Evolutionary conservation across 2,113 vertebrate species (phyloP), one percentile per base, ranked within the genome.

Genomic region (Pachyramphus minor): DNA sequence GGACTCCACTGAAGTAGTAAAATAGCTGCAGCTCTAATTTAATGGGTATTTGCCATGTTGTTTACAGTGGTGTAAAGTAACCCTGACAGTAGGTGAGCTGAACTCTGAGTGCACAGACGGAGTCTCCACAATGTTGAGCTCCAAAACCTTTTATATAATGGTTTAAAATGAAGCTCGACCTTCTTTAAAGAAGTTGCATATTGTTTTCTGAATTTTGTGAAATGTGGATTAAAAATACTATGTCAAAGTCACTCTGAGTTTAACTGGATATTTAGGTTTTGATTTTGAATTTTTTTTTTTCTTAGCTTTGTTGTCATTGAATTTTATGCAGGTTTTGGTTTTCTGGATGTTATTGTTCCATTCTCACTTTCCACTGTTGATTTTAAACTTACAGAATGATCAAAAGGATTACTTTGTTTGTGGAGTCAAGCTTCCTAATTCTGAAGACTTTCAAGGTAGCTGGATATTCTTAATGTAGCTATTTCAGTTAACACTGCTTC

Each of bases 361-460:
- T 78, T 89, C 82, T 97, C 73, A 90, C n/a, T 95, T 92, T 90
- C 33, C 42, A 11, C 52, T 96, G 14, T 96, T 93, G 94, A 67
- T 95, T 95, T 97, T 97, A 62, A 96, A 97, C 98, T 97, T 87
- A 75, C 98, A 99, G 99, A 98, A 98, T 88, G 99, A 98, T 93
- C 98, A 99, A 96, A 98, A 99, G 66, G 99, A 99, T 98, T 99
- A 99, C 97, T 98, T 99, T 96, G 98, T 99, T 96, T 99, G 99
- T 87, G 98, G 99, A 97, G 99, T 99, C 93, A 99, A 99, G 96
- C 98, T 99, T 96, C 99, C 99, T 58, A 99, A 99, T 98, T 99
- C 99, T 23, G 99, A 99, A 96, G 99, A 99, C 97, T 99, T 99
- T 97, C 99, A 99, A 99, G 99, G 99, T 99, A 99, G 74, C 53